Evolutionary conservation across 2,888 invertebrate genomes (phyloP).

Genomic region (Parnassius mnemosyne): DNA sequence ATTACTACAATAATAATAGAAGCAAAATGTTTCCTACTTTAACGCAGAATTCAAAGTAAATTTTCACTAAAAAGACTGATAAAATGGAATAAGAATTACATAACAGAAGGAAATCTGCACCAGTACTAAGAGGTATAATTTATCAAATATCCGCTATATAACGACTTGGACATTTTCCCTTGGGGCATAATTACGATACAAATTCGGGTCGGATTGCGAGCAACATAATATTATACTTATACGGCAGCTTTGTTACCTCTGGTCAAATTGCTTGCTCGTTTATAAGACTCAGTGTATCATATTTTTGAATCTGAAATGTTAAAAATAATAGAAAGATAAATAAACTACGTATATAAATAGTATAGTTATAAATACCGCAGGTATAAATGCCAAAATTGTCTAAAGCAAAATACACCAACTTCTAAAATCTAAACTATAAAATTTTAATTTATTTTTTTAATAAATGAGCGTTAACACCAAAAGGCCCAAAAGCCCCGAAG

Average conservation of each 20-base stretch:
- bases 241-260: neutral
- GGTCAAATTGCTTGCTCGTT: conserved; percentile 4
- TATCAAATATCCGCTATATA: neutral
- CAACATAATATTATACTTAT: neutral
- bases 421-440: neutral
- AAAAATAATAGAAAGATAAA: neutral
- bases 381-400: neutral
- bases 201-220: neutral
- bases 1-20: too few species aligned
- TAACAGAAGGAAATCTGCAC: neutral
- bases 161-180: neutral
- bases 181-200: neutral
- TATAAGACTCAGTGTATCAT: conserved; percentile 3
- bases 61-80: neutral
- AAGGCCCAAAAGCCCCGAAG: conserved; percentile 22
- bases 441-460: conserved; percentile 1
- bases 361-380: neutral
- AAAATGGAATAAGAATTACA: neutral
- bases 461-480: conserved; percentile 3
- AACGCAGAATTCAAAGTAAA: neutral
- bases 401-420: neutral
- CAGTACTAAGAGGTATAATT: neutral
- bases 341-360: neutral
- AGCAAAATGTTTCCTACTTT: too few species aligned
- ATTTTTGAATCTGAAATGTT: conserved; percentile 8